phyloP scores from a whole-genome alignment of 2,113 vertebrate genomes.

The Oriolus oriolus region DNA sequence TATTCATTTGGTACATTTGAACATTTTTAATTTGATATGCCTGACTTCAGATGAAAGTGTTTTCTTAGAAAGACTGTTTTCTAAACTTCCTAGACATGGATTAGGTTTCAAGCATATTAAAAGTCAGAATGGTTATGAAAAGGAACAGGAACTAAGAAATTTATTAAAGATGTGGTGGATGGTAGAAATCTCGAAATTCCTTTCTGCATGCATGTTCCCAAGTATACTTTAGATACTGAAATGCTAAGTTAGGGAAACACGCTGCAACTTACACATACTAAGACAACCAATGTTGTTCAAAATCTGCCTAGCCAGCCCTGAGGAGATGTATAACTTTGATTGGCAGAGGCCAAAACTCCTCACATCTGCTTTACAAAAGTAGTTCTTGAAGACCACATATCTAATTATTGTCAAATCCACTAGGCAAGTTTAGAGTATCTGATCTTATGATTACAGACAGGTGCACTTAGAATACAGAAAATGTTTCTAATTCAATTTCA shows the following conservation, averaged over 20 bases:
- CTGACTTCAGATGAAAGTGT: constrained; percentile 22
- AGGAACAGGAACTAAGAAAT: not conserved
- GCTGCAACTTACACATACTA: not conserved
- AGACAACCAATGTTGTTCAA: not conserved
- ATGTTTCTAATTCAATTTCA: constrained; percentile 29
- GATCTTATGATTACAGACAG: constrained; percentile 20
- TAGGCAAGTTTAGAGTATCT: not conserved
- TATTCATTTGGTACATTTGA: constrained; percentile 9
- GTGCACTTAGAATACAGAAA: constrained; percentile 30
- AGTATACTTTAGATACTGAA: not conserved
- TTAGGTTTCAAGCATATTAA: not conserved
- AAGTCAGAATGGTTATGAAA: not conserved
- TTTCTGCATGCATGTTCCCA: not conserved
- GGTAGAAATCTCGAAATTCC: not conserved
- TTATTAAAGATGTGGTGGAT: not conserved
- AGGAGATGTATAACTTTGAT: not conserved
- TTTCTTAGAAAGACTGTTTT: not conserved
- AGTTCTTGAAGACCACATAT: not conserved
- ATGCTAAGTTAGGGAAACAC: not conserved
- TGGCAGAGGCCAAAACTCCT: not conserved
- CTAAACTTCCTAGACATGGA: not conserved
- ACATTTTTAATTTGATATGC: not conserved
- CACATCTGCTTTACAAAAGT: not conserved
- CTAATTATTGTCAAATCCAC: constrained; percentile 45
- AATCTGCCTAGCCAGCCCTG: accelerated